These are phyloP conservation scores for Chaetura pelagica DNA, from an alignment of 2,113 vertebrate genomes.

Conservation along the genomic window DNA sequence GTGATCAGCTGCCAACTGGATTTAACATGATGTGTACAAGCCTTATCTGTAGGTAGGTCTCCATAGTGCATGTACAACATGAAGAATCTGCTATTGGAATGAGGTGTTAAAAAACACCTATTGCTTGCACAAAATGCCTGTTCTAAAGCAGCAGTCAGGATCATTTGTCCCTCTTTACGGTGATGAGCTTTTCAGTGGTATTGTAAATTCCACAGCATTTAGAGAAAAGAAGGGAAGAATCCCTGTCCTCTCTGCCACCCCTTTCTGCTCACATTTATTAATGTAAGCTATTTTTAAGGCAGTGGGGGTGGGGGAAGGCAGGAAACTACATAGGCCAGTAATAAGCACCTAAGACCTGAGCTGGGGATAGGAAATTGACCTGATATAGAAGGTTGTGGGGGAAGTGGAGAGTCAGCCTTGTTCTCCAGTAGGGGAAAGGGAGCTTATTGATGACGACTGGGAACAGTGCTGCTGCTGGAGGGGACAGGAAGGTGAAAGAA, in stretches of 20 bases:
- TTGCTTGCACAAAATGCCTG: background rate
- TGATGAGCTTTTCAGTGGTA: background rate
- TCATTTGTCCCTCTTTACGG: background rate
- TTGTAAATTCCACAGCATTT: background rate
- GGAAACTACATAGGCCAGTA: background rate
- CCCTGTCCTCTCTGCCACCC: no score
- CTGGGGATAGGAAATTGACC: background rate
- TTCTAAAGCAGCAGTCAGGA: background rate
- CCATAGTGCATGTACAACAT: no score
- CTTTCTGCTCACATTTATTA: background rate
- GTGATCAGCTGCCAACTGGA: no score
- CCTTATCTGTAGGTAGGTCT: background rate
- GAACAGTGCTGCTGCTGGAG: background rate
- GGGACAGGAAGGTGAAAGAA: background rate
- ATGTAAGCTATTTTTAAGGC: background rate
- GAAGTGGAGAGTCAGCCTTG: background rate
- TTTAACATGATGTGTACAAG: background rate
- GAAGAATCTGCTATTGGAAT: background rate
- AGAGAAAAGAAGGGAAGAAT: background rate
- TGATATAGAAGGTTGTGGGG: background rate
- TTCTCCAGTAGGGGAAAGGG: background rate
- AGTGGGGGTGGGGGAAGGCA: background rate
- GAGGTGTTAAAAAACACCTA: background rate
- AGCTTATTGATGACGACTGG: background rate
- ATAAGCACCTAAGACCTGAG: background rate